Percentiles rank a stretch among this genome's conserved stretches.
phyloP scores from a whole-genome alignment of 2,113 vertebrate species.

The Penelope pileata region DNA sequence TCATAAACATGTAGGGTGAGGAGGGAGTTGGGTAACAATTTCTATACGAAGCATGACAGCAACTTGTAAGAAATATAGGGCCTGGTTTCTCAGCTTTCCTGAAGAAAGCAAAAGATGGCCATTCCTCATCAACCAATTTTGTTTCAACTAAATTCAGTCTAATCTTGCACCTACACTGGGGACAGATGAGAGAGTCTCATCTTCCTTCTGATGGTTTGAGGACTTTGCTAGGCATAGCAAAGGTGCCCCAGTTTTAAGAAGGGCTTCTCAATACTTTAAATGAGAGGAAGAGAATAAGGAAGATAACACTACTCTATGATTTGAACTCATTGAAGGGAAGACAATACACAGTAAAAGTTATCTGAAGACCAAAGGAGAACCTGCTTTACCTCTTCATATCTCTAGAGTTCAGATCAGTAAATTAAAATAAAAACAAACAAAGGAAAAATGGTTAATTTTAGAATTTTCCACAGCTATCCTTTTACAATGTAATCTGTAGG shows the following conservation, averaged over 20 bases:
- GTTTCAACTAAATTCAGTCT: neutral
- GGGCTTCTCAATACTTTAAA: neutral
- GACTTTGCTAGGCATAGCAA: neutral
- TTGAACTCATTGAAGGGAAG: neutral
- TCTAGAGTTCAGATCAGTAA: neutral
- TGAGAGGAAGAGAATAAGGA: neutral
- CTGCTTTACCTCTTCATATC: neutral
- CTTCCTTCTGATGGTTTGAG: neutral
- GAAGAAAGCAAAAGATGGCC: neutral
- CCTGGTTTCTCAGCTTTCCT: neutral
- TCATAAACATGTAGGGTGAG: neutral
- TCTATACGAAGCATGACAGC: too few species aligned
- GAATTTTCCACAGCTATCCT: neutral
- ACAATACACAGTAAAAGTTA: neutral
- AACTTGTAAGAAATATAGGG: neutral
- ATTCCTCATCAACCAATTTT: neutral
- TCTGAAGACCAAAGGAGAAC: neutral
- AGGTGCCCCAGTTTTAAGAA: neutral
- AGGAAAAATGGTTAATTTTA: neutral
- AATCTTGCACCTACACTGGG: neutral
- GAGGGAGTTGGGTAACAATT: rapidly evolving
- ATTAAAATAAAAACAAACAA: neutral
- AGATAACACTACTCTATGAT: neutral
- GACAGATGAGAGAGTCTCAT: neutral
- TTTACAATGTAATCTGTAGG: neutral